Conservation (phyloP, 2,888 invertebrate genomes). For the Sarcophaga caerulescens region DNA sequence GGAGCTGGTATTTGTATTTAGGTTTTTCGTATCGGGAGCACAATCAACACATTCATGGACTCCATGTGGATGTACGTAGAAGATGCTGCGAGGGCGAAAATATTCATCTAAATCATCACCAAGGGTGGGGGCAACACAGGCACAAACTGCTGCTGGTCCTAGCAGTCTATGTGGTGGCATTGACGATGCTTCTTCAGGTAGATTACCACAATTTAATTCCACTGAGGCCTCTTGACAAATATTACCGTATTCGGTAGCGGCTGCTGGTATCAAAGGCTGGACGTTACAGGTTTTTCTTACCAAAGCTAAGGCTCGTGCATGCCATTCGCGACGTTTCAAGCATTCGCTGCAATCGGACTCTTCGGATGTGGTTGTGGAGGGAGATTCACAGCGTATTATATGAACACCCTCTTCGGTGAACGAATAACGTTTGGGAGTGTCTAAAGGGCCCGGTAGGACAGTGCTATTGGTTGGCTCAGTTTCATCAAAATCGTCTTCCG, state of each 20-base stretch:
- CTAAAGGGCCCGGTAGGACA: conserved; percentile 54
- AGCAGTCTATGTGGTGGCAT: conserved; percentile 88
- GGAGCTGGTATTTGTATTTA: conserved; percentile 60
- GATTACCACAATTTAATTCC: conserved; percentile 68
- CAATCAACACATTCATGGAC: conserved; percentile 83
- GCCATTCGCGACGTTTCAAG: conserved; percentile 81
- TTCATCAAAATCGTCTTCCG: conserved; percentile 66
- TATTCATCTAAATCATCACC: conserved; percentile 85
- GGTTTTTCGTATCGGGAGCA: conserved; percentile 72
- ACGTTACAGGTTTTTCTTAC: conserved; percentile 81
- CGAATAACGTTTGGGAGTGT: conserved; percentile 85
- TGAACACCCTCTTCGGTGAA: conserved; percentile 87
- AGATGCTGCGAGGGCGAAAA: conserved; percentile 86
- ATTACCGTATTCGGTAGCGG: conserved; percentile 68
- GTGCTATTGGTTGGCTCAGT: conserved; percentile 65
- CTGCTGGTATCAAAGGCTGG: conserved; percentile 72
- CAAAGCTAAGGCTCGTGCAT: conserved; percentile 80
- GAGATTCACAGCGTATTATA: conserved; percentile 81
- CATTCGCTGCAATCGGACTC: conserved; percentile 81
- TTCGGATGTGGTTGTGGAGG: conserved; percentile 81
- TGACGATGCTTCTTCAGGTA: conserved; percentile 74
- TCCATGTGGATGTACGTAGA: conserved; percentile 86
- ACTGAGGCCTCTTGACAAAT: conserved; percentile 69
- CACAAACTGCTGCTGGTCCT: conserved; percentile 86
- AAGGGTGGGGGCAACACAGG: conserved; percentile 85